Percentiles rank a stretch among this genome's conserved stretches.
Evolutionary conservation across 2,113 vertebrate species (phyloP).

Genomic region (Mus spicilegus): DNA sequence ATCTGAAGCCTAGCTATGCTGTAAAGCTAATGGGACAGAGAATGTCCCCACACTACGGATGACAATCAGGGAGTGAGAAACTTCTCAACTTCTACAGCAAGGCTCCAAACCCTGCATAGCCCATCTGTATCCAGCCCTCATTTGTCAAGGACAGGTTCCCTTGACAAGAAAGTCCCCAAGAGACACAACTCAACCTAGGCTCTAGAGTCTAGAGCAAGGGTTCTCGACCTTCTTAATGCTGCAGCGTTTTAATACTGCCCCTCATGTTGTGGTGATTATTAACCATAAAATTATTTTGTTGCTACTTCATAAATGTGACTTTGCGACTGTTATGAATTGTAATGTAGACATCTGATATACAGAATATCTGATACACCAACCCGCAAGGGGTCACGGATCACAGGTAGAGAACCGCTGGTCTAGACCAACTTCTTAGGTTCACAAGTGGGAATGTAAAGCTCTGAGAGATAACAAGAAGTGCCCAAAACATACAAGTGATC

Average conservation of each 20-base stretch:
- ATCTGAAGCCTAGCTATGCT: not conserved
- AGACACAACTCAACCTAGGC: not conserved
- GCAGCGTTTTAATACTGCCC: too few relatives aligned
- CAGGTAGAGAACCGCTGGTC: not conserved
- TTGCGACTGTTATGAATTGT: too few relatives aligned
- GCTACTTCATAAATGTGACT: not conserved
- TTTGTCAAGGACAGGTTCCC: not conserved
- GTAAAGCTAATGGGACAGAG: not conserved
- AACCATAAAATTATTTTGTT: not conserved
- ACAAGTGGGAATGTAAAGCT: not conserved
- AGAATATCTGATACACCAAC: too few relatives aligned
- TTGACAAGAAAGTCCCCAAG: not conserved
- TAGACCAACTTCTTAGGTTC: not conserved
- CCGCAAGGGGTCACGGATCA: not conserved
- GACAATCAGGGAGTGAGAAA: not conserved
- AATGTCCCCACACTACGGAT: rapidly evolving
- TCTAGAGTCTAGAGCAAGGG: not conserved
- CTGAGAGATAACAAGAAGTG: not conserved
- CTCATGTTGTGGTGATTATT: not conserved
- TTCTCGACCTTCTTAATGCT: not conserved
- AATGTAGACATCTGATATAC: too few relatives aligned
- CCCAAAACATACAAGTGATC: not conserved
- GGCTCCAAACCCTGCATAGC: not conserved
- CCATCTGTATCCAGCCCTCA: not conserved
- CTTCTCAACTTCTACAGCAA: not conserved